phyloP scores from a whole-genome alignment of 1,140 invertebrate genomes.

The Andricus grossulariae region DNA sequence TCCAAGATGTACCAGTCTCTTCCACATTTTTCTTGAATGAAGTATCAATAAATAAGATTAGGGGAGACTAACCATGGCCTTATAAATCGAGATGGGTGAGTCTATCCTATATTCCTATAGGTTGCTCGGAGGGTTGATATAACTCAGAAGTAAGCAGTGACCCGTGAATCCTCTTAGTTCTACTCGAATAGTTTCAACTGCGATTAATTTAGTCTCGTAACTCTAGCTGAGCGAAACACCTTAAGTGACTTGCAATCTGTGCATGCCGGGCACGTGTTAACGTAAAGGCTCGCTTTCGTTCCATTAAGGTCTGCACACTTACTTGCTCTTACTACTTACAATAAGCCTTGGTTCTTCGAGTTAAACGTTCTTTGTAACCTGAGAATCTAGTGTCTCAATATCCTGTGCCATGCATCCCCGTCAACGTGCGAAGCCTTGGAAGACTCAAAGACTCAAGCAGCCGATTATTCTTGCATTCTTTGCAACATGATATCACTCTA shows the following conservation, averaged over 20 bases:
- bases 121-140: constrained; percentile 37
- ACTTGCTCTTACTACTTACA: constrained; percentile 17
- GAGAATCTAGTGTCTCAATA: constrained; percentile 37
- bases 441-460: neutral
- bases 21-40: neutral
- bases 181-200: constrained; percentile 52
- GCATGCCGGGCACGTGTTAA: constrained; percentile 56
- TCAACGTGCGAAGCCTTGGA: constrained; percentile 40
- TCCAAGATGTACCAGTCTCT: neutral
- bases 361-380: constrained; percentile 36
- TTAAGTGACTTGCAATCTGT: constrained; percentile 56
- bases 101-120: neutral
- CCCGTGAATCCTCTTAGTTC: constrained; percentile 61
- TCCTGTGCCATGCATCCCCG: neutral
- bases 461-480: constrained; percentile 20
- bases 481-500: neutral
- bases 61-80: neutral
- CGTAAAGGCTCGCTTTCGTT: constrained; percentile 50
- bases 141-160: constrained; percentile 57
- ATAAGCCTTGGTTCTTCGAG: constrained; percentile 27
- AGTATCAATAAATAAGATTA: neutral
- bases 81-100: constrained; percentile 14
- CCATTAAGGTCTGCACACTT: constrained; percentile 34
- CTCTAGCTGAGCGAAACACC: constrained; percentile 53
- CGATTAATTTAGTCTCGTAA: constrained; percentile 62